phyloP scores from a whole-genome alignment of 2,888 invertebrate genomes.

The Venusia cambrica region DNA sequence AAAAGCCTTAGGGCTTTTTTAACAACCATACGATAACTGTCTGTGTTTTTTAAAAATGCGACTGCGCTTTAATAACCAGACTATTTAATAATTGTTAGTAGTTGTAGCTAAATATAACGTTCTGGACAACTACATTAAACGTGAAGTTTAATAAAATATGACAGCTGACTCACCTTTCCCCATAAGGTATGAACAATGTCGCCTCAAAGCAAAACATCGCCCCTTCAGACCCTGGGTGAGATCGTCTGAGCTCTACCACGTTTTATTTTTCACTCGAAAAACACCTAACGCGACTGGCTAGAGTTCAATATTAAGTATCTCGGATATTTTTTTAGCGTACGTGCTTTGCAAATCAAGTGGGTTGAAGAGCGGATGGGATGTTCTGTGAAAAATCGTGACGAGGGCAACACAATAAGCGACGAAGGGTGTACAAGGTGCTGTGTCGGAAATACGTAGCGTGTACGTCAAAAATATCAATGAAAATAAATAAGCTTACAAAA shows the following conservation, averaged over 20 bases:
- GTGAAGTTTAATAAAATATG: too few relatives aligned
- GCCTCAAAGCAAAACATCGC: constrained; percentile 67
- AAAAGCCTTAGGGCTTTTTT: too few relatives aligned
- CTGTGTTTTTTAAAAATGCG: too few relatives aligned
- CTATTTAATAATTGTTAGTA: too few relatives aligned
- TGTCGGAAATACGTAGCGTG: constrained; percentile 62
- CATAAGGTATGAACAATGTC: constrained; percentile 61
- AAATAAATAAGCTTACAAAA: constrained; percentile 14
- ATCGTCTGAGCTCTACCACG: constrained; percentile 50
- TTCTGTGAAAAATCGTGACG: constrained; percentile 76
- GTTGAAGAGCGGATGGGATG: constrained; percentile 70
- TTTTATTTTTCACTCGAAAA: constrained; percentile 31
- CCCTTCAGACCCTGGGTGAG: constrained; percentile 50
- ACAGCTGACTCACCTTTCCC: constrained; percentile 54
- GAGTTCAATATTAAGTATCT: constrained; percentile 42
- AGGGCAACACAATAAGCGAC: constrained; percentile 69
- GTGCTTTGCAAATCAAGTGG: constrained; percentile 78
- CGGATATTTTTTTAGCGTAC: constrained; percentile 45
- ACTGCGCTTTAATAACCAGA: too few relatives aligned
- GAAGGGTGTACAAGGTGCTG: constrained; percentile 63
- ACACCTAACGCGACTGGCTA: constrained; percentile 41
- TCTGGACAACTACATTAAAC: too few relatives aligned
- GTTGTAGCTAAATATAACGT: too few relatives aligned
- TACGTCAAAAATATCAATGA: constrained; percentile 31
- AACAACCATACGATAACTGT: too few relatives aligned